Conservation (phyloP, 2,888 invertebrate genomes). For the Graphium colonna region DNA sequence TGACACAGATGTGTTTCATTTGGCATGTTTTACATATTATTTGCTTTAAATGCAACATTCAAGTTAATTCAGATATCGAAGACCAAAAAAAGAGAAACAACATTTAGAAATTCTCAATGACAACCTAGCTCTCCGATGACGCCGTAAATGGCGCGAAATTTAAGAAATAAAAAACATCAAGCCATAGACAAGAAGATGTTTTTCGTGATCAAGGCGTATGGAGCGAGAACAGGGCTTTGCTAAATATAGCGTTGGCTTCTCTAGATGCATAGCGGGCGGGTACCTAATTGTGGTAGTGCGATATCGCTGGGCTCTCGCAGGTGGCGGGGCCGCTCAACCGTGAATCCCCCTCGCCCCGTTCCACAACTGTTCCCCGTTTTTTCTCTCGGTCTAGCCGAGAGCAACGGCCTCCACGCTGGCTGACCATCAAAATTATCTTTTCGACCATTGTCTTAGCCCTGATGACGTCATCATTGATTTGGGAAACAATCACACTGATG, state of each 20-base stretch:
- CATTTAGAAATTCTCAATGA: too few relatives aligned
- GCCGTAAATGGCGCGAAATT: too few relatives aligned
- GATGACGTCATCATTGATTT: too few relatives aligned
- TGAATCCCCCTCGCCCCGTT: slow-evolving; percentile 59
- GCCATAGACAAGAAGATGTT: slow-evolving; percentile 5
- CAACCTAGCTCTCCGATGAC: too few relatives aligned
- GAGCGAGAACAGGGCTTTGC: slow-evolving; percentile 9
- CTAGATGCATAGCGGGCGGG: slow-evolving; percentile 23
- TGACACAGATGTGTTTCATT: too few relatives aligned
- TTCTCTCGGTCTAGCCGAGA: slow-evolving; percentile 51
- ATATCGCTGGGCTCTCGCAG: slow-evolving; percentile 50
- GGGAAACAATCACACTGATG: too few relatives aligned
- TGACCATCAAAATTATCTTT: slow-evolving; percentile 27
- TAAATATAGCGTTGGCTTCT: slow-evolving; percentile 20
- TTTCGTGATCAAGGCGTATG: neutral
- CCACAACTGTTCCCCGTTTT: slow-evolving; percentile 71
- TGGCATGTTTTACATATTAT: too few relatives aligned
- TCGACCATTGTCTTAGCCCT: slow-evolving; percentile 22
- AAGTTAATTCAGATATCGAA: too few relatives aligned
- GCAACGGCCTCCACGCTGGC: slow-evolving; percentile 52
- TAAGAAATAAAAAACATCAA: too few relatives aligned
- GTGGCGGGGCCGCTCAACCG: slow-evolving; percentile 69
- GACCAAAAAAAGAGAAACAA: too few relatives aligned
- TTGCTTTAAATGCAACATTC: too few relatives aligned
- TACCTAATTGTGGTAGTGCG: slow-evolving; percentile 32